These are phyloP conservation scores for Trissolcus basalis DNA, from an alignment of 1,140 invertebrate genomes.

Conservation along the genomic window DNA sequence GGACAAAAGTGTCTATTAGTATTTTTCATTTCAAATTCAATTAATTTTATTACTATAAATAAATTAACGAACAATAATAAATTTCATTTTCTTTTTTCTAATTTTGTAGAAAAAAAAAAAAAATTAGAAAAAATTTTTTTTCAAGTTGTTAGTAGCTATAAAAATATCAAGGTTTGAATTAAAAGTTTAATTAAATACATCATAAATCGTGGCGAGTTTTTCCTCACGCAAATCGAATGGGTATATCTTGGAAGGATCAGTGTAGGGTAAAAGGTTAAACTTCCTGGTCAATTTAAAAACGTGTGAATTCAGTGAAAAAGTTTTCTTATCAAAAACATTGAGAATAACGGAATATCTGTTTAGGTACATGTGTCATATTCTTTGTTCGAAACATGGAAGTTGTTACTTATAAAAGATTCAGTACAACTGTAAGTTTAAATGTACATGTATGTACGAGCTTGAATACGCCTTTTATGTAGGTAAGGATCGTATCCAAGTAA, in stretches of 20 bases:
- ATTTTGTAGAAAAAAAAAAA: too few species aligned
- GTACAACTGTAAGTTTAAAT: constrained; percentile 44
- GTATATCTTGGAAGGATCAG: not conserved
- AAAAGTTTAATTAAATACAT: too few species aligned
- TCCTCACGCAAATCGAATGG: too few species aligned
- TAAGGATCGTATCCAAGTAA: constrained; percentile 62
- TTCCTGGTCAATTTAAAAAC: constrained; percentile 5
- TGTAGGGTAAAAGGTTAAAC: constrained; percentile 1
- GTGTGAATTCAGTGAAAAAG: constrained; percentile 7
- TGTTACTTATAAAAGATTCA: constrained; percentile 28
- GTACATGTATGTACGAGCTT: constrained; percentile 45
- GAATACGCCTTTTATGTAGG: constrained; percentile 68
- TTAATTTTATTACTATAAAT: too few species aligned
- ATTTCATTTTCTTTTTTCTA: too few species aligned
- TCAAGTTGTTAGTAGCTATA: too few species aligned
- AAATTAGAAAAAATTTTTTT: too few species aligned
- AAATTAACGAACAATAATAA: too few species aligned
- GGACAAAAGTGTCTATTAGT: too few species aligned
- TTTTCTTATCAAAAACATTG: constrained; percentile 12
- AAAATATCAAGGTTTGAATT: not conserved
- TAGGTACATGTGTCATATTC: constrained; percentile 48
- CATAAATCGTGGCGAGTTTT: too few species aligned
- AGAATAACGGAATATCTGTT: constrained; percentile 40
- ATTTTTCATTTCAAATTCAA: too few species aligned
- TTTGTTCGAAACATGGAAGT: constrained; percentile 41